Percentiles rank a stretch among this genome's conserved stretches.
phyloP scores from a whole-genome alignment of 2,888 invertebrate species.

The Meteorus colon region DNA sequence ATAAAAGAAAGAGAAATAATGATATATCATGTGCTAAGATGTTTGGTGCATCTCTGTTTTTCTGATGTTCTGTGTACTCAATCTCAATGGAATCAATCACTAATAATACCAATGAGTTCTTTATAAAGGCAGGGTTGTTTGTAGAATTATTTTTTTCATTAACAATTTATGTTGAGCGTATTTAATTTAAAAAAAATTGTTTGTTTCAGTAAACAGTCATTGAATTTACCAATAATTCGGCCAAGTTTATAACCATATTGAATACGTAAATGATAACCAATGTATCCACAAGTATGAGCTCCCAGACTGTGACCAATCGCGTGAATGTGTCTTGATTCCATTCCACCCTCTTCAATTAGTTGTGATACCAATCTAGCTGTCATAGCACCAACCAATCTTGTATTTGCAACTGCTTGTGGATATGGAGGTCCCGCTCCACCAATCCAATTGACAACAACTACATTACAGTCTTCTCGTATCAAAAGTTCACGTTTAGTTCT shows the following conservation, averaged over 20 bases:
- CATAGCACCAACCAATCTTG: constrained; percentile 88
- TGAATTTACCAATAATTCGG: constrained; percentile 82
- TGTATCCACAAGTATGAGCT: constrained; percentile 88
- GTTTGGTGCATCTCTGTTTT: too few species aligned
- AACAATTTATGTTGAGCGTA: too few species aligned
- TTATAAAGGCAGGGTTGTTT: too few species aligned
- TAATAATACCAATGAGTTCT: too few species aligned
- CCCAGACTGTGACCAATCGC: constrained; percentile 91
- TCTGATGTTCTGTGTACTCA: too few species aligned
- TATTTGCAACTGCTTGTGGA: constrained; percentile 93
- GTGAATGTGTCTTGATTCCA: constrained; percentile 80
- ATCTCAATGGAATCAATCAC: too few species aligned
- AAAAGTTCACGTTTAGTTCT: constrained; percentile 84
- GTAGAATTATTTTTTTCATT: too few species aligned
- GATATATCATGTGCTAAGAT: too few species aligned
- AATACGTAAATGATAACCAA: constrained; percentile 82
- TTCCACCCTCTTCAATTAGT: constrained; percentile 70
- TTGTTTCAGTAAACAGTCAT: not conserved
- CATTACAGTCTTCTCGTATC: constrained; percentile 81
- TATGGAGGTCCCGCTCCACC: constrained; percentile 91
- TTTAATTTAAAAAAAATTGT: too few species aligned
- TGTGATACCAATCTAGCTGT: constrained; percentile 81
- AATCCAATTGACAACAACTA: constrained; percentile 90
- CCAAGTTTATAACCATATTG: constrained; percentile 79
- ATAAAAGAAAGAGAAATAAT: too few species aligned